phyloP scores from a whole-genome alignment of 2,113 vertebrate species.

The Solea senegalensis region DNA sequence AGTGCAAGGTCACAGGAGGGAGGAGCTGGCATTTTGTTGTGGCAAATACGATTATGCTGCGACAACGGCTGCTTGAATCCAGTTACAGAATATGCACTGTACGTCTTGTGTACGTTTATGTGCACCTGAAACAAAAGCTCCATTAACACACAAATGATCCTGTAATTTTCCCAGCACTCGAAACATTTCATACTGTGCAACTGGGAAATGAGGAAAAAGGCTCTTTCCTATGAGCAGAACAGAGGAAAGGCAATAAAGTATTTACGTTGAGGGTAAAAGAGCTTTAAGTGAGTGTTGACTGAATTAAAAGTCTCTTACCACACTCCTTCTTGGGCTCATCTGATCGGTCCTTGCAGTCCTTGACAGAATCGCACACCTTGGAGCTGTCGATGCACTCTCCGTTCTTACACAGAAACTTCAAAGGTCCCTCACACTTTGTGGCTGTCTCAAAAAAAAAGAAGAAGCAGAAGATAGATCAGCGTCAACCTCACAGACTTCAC shows the following conservation, averaged over 20 bases:
- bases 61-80: constrained; percentile 31
- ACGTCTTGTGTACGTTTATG: not conserved
- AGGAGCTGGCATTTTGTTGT: constrained; percentile 39
- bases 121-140: constrained; percentile 3
- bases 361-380: constrained; percentile 93
- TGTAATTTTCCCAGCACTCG: not conserved
- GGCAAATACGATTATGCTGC: constrained; percentile 39
- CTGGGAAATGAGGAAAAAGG: not conserved
- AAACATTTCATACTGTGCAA: not conserved
- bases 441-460: constrained; percentile 64
- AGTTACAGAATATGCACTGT: constrained; percentile 20
- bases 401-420: constrained; percentile 95
- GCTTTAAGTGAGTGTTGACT: not conserved
- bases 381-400: constrained; percentile 94
- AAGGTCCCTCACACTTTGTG: constrained; percentile 90
- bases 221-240: not conserved
- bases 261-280: not conserved
- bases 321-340: constrained; percentile 97
- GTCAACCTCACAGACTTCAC: not conserved
- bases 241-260: not conserved
- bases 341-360: constrained; percentile 96
- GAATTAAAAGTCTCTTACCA: constrained; percentile 82
- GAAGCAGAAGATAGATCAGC: constrained; percentile 11
- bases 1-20: constrained; percentile 44
- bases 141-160: constrained; percentile 18